Evolutionary conservation across 2,113 vertebrate species (phyloP).

Genomic region (Capreolus pygargus): DNA sequence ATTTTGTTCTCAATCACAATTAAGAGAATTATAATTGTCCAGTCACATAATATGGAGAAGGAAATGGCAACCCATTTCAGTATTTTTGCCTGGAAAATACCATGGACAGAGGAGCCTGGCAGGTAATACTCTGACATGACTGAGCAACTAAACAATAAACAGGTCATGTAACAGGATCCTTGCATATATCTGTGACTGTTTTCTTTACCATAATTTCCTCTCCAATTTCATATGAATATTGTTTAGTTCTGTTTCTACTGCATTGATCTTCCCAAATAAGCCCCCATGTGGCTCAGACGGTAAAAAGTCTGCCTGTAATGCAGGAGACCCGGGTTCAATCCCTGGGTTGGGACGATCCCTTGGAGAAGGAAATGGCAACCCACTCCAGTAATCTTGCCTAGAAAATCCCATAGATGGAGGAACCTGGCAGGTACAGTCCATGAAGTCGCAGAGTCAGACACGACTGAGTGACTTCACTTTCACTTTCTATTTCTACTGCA

Average conservation of each 20-base stretch:
- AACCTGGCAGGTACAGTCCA: neutral
- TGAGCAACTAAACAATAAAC: neutral
- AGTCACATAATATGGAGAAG: neutral
- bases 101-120: neutral
- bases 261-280: neutral
- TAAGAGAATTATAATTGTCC: neutral
- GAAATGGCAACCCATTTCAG: neutral
- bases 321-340: neutral
- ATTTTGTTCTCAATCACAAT: neutral
- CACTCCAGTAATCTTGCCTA: neutral
- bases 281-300: neutral
- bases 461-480: neutral
- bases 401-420: neutral
- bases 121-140: neutral
- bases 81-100: neutral
- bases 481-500: neutral
- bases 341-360: neutral
- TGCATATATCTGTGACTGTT: neutral
- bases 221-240: neutral
- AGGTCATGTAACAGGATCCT: neutral
- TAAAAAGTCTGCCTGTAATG: neutral
- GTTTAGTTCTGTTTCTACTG: neutral
- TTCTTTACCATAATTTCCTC: neutral
- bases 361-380: neutral
- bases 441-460: neutral